Evolutionary conservation across 2,888 invertebrate genomes (phyloP).

Genomic region (Hemaris fuciformis): DNA sequence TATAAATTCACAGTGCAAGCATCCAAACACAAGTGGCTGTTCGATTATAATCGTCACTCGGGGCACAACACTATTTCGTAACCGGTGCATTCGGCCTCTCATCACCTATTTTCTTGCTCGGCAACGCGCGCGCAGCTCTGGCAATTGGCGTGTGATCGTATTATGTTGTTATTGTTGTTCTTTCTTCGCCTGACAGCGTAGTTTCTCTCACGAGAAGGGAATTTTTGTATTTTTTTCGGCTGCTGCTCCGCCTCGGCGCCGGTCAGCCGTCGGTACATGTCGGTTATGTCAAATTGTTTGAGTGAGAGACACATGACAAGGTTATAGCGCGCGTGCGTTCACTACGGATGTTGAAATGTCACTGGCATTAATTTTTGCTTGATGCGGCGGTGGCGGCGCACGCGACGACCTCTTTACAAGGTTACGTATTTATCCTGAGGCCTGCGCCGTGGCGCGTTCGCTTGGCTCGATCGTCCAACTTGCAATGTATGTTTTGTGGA

Average conservation of each 20-base stretch:
- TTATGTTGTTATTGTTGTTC: slow-evolving; percentile 66
- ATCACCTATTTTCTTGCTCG: slow-evolving; percentile 59
- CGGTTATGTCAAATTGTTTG: slow-evolving; percentile 69
- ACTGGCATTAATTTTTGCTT: slow-evolving; percentile 30
- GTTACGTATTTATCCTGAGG: slow-evolving; percentile 47
- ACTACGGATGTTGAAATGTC: slow-evolving; percentile 21
- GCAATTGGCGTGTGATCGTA: slow-evolving; percentile 64
- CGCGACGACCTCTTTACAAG: slow-evolving; percentile 51
- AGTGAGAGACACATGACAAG: slow-evolving; percentile 65
- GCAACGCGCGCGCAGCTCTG: slow-evolving; percentile 64
- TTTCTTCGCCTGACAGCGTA: slow-evolving; percentile 83
- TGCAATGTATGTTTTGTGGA: slow-evolving; percentile 44
- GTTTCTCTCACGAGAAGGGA: slow-evolving; percentile 86
- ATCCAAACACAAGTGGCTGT: background rate
- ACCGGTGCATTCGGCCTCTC: slow-evolving; percentile 19
- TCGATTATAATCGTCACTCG: background rate
- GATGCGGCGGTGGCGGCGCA: slow-evolving; percentile 38
- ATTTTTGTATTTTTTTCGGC: slow-evolving; percentile 77
- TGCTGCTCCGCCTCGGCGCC: slow-evolving; percentile 49
- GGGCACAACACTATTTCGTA: slow-evolving; percentile 2
- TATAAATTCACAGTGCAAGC: no score
- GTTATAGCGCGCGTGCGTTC: slow-evolving; percentile 25
- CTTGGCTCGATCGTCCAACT: slow-evolving; percentile 25
- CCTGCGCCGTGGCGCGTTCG: slow-evolving; percentile 14
- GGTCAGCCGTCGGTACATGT: slow-evolving; percentile 59